A percentile compares a stretch with the other conserved stretches of the same genome.
These are phyloP conservation scores for Graptemys geographica DNA, from an alignment of 2,797 vertebrate genomes.

Conservation along the genomic window DNA sequence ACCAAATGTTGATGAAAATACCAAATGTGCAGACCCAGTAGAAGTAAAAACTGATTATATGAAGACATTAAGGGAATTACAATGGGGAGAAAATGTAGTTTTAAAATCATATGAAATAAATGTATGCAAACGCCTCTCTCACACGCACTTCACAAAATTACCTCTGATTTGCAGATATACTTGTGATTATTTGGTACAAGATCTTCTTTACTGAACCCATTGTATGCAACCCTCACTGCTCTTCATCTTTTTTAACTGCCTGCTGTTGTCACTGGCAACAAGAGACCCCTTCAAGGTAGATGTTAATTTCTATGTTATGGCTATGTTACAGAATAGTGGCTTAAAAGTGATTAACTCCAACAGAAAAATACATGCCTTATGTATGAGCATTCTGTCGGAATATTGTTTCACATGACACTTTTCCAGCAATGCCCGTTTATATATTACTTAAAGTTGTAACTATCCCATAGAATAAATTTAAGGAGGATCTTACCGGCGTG, in stretches of 20 bases:
- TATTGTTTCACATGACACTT: not conserved
- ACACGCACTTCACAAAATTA: not conserved
- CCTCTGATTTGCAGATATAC: slow-evolving; percentile 26
- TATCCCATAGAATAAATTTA: not conserved
- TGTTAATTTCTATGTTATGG: not conserved
- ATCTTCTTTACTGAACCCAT: not conserved
- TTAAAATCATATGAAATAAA: not conserved
- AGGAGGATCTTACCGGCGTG: fast-evolving
- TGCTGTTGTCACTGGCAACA: not conserved
- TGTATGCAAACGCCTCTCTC: not conserved
- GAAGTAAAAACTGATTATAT: not conserved
- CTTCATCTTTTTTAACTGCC: not conserved
- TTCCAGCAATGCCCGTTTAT: not conserved
- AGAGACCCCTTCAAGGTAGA: not conserved
- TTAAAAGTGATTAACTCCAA: not conserved
- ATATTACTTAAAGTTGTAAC: not conserved
- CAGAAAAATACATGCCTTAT: not conserved
- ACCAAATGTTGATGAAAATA: not conserved
- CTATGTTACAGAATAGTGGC: not conserved
- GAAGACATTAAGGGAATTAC: not conserved
- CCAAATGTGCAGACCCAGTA: not conserved
- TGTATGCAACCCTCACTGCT: not conserved
- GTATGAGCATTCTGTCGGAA: not conserved
- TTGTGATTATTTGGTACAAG: not conserved
- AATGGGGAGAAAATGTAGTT: not conserved